phyloP scores from a whole-genome alignment of 1,140 invertebrate genomes.

The Hycleus phaleratus region DNA sequence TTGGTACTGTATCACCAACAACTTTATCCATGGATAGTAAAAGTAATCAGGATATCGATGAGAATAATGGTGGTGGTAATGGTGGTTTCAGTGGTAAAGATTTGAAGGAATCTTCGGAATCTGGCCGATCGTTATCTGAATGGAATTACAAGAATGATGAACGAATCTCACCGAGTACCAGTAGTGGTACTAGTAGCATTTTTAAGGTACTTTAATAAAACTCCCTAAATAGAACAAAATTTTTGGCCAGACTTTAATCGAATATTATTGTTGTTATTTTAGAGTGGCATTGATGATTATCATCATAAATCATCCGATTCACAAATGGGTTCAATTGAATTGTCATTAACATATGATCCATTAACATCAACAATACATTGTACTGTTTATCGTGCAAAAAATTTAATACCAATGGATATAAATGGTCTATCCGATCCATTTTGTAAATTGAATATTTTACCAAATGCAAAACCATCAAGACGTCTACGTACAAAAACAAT shows the following conservation, averaged over 20 bases:
- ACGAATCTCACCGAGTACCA: conserved; percentile 34
- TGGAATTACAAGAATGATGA: conserved; percentile 35
- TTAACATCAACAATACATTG: conserved; percentile 68
- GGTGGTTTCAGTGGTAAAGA: too few relatives aligned
- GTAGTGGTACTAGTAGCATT: conserved; percentile 27
- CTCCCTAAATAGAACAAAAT: conserved; percentile 38
- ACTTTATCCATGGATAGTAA: too few relatives aligned
- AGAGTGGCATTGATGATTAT: conserved; percentile 18
- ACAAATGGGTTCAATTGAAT: conserved; percentile 59
- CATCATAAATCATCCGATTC: conserved; percentile 36
- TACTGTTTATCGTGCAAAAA: conserved; percentile 63
- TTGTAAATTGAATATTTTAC: conserved; percentile 79
- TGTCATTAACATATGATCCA: conserved; percentile 72
- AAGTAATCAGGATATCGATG: conserved; percentile 1
- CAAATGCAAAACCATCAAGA: conserved; percentile 58
- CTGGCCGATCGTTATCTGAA: conserved; percentile 28
- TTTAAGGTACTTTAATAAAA: conserved; percentile 23
- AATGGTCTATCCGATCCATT: conserved; percentile 87
- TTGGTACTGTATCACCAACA: conserved; percentile 5
- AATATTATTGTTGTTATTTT: neutral
- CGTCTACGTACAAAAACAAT: conserved; percentile 80
- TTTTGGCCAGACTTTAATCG: too few relatives aligned
- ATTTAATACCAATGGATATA: conserved; percentile 79
- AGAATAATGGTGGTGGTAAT: conserved; percentile 18
- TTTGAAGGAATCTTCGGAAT: too few relatives aligned